A percentile compares a stretch with the other conserved stretches of the same genome.
Evolutionary conservation across 2,888 invertebrate genomes (phyloP).

Genomic region (Microplitis deprimator): DNA sequence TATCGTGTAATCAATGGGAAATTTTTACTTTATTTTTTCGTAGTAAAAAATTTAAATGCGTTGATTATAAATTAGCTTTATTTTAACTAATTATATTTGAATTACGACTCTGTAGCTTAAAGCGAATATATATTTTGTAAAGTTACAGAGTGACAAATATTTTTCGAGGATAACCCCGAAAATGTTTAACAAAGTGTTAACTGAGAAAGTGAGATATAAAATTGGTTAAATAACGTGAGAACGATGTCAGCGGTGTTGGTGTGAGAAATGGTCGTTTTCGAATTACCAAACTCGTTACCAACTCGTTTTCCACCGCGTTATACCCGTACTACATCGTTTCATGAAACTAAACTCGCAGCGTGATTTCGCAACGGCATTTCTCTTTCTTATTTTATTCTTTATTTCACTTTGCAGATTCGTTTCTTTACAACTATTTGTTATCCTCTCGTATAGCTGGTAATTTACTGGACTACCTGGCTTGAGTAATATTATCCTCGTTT

Average conservation of each 20-base stretch:
- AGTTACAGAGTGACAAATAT: neutral
- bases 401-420: slow-evolving; percentile 7
- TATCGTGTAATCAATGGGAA: neutral
- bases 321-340: slow-evolving; percentile 21
- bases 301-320: slow-evolving; percentile 49
- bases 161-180: neutral
- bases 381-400: slow-evolving; percentile 6
- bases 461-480: neutral
- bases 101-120: no score
- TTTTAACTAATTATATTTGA: no score
- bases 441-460: neutral
- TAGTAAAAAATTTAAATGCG: no score
- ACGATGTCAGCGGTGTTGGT: slow-evolving; percentile 22
- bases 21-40: no score
- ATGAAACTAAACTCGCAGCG: slow-evolving; percentile 41
- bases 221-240: slow-evolving; percentile 45
- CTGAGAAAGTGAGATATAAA: neutral
- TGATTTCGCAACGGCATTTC: slow-evolving; percentile 32
- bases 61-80: no score
- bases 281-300: slow-evolving; percentile 53
- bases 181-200: neutral
- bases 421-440: slow-evolving; percentile 1
- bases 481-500: slow-evolving; percentile 7
- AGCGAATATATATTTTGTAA: neutral
- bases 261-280: slow-evolving; percentile 40